phyloP scores from a whole-genome alignment of 2,888 invertebrate species.

The Drosophila pseudotakahashii region DNA sequence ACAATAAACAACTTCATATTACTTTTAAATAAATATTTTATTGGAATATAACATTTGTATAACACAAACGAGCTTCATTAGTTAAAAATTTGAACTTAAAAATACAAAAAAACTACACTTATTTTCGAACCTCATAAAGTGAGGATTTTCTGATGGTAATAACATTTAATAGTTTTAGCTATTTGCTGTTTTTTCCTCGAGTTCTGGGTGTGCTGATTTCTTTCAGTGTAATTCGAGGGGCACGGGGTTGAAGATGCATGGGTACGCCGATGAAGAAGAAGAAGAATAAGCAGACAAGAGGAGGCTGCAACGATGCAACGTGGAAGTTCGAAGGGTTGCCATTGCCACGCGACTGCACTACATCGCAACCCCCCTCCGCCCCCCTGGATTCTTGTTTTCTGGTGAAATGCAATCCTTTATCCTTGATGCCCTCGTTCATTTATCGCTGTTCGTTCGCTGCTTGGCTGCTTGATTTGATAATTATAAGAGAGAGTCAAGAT shows the following conservation, averaged over 20 bases:
- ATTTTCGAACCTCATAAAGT: no score
- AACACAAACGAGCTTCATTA: no score
- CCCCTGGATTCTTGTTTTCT: not conserved
- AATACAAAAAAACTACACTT: no score
- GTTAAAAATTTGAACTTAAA: no score
- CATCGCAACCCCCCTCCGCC: not conserved
- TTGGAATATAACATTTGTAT: no score
- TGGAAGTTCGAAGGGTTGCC: slow-evolving; percentile 4
- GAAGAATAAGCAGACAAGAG: not conserved
- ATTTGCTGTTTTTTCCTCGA: not conserved
- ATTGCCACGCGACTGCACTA: slow-evolving; percentile 29
- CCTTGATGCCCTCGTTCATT: not conserved
- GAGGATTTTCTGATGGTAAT: no score
- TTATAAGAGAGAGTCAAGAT: slow-evolving; percentile 56
- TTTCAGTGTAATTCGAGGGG: not conserved
- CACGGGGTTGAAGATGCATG: no score
- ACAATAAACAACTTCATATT: no score
- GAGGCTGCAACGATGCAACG: slow-evolving; percentile 26
- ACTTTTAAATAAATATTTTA: no score
- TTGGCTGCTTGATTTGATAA: slow-evolving; percentile 59
- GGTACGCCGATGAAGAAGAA: not conserved
- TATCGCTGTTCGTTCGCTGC: slow-evolving; percentile 9
- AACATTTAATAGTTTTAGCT: no score
- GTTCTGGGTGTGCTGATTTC: not conserved
- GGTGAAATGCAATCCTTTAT: slow-evolving; percentile 45